Percentiles rank a stretch among this genome's conserved stretches.
phyloP scores from a whole-genome alignment of 2,888 invertebrate genomes.

The Stenodema calcarata region DNA sequence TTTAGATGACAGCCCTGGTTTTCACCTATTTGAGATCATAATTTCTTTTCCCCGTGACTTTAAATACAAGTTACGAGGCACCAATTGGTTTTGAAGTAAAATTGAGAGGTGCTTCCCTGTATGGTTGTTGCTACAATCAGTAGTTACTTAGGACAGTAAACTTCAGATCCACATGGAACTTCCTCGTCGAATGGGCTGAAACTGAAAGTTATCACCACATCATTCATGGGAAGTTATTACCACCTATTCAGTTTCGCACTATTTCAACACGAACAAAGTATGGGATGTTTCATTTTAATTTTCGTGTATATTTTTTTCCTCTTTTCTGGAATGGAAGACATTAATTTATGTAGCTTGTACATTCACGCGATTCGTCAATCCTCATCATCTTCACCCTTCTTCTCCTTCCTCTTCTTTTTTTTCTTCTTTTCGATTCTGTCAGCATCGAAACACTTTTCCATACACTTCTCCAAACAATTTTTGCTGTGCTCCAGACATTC shows the following conservation, averaged over 20 bases:
- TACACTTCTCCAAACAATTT: neutral
- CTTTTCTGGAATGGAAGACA: neutral
- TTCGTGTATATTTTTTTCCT: neutral
- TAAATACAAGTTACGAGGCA: too few species aligned
- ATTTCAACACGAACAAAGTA: neutral
- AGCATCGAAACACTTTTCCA: neutral
- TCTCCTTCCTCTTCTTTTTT: neutral
- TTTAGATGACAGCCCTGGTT: too few species aligned
- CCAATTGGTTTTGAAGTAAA: too few species aligned
- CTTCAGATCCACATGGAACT: neutral
- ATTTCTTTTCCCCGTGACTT: too few species aligned
- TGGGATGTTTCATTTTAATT: neutral
- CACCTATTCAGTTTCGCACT: neutral
- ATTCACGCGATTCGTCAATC: neutral
- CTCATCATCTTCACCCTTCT: neutral
- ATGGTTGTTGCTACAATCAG: neutral
- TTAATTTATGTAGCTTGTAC: neutral
- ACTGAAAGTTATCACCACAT: neutral
- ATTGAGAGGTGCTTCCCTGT: too few species aligned
- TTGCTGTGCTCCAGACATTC: neutral
- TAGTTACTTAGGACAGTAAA: neutral
- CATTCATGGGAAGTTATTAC: too few species aligned
- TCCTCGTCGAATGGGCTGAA: neutral
- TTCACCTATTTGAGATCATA: too few species aligned
- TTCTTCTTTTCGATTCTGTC: neutral